Percentiles rank a stretch among this genome's conserved stretches.
Evolutionary conservation across 2,797 vertebrate species (phyloP).

Genomic region (Hemibagrus guttatus): DNA sequence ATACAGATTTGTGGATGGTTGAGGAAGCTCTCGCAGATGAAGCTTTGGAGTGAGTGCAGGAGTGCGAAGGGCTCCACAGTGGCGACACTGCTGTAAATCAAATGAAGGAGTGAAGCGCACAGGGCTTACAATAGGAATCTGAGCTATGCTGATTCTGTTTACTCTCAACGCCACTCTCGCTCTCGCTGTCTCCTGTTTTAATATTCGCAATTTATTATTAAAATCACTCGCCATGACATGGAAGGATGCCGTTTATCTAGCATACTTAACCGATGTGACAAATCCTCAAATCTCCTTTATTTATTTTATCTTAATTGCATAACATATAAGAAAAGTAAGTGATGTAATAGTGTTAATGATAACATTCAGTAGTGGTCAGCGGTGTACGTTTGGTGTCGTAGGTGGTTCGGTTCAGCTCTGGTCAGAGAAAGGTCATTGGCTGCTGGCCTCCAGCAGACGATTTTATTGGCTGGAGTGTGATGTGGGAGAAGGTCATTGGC

Average conservation of each 20-base stretch:
- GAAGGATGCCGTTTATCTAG: constrained; percentile 12
- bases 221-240: constrained; percentile 35
- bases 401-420: constrained; percentile 43
- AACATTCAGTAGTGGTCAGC: background rate
- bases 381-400: background rate
- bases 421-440: constrained; percentile 55
- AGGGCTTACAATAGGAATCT: constrained; percentile 52
- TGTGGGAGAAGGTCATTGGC: constrained; percentile 61
- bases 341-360: background rate
- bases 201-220: constrained; percentile 49
- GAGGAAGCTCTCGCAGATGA: background rate
- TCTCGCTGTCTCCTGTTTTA: constrained; percentile 52
- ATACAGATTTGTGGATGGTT: background rate
- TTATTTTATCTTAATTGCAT: background rate
- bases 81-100: constrained; percentile 49
- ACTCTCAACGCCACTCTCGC: constrained; percentile 49
- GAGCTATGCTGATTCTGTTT: constrained; percentile 55
- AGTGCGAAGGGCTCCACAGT: constrained; percentile 37
- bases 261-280: constrained; percentile 19
- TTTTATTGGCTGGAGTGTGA: constrained; percentile 51
- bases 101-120: constrained; percentile 47
- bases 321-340: background rate
- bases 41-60: constrained; percentile 29
- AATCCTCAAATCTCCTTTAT: constrained; percentile 39
- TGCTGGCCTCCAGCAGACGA: constrained; percentile 43